Evolutionary conservation across 1,140 invertebrate genomes (phyloP).

Genomic region (Magallana gigas): DNA sequence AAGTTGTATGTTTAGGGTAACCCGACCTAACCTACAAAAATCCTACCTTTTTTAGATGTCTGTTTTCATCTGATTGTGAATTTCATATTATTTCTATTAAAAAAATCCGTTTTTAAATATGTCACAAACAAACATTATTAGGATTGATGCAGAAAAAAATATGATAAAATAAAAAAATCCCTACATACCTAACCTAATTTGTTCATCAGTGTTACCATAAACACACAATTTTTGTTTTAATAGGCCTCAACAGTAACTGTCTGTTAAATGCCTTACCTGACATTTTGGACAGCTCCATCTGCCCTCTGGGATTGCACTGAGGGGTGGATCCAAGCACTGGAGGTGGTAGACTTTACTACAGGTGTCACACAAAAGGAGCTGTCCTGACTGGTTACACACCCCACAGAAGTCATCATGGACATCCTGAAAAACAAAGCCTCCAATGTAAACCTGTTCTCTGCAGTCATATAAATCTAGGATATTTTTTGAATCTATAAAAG

Average conservation of each 20-base stretch:
- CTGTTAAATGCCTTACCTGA: slow-evolving; percentile 60
- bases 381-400: slow-evolving; percentile 72
- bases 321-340: slow-evolving; percentile 93
- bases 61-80: too few species aligned
- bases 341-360: slow-evolving; percentile 95
- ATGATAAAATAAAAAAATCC: too few species aligned
- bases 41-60: too few species aligned
- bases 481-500: too few species aligned
- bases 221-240: neutral
- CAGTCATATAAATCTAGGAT: too few species aligned
- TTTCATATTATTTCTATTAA: too few species aligned
- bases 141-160: too few species aligned
- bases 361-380: slow-evolving; percentile 94
- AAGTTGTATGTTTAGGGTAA: too few species aligned
- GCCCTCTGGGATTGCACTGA: slow-evolving; percentile 91
- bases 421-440: slow-evolving; percentile 45
- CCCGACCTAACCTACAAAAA: too few species aligned
- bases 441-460: neutral
- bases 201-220: neutral
- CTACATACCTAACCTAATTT: too few species aligned
- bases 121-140: too few species aligned
- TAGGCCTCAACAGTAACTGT: neutral
- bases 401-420: slow-evolving; percentile 70
- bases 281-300: slow-evolving; percentile 76
- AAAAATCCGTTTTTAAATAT: too few species aligned